Conservation (phyloP, 2,888 invertebrate genomes). For the Heliconius sara region DNA sequence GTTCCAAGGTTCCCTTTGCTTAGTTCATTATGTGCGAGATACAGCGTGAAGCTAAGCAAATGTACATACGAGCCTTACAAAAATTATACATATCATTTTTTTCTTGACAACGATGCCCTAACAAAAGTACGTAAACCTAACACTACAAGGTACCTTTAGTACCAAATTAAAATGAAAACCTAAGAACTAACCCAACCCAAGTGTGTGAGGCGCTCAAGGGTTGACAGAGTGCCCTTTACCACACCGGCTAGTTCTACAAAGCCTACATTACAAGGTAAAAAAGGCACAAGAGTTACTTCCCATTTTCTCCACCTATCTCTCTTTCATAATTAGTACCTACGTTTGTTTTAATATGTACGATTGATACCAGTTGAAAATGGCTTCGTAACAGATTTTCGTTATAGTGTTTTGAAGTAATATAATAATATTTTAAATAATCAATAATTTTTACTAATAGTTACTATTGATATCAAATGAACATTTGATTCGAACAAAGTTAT, state of each 20-base stretch:
- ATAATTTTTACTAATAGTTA: no score
- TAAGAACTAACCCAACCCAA: constrained; percentile 29
- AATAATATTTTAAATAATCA: no score
- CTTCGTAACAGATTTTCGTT: not conserved
- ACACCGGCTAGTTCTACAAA: constrained; percentile 19
- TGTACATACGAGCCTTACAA: not conserved
- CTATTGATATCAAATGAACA: no score
- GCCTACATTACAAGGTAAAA: constrained; percentile 31
- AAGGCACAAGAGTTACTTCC: constrained; percentile 16
- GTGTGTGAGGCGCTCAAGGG: constrained; percentile 29
- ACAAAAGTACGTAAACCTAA: not conserved
- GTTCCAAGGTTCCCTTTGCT: no score
- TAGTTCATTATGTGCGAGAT: no score
- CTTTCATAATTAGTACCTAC: constrained; percentile 7
- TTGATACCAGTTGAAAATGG: not conserved
- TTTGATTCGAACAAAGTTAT: no score
- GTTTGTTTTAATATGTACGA: not conserved
- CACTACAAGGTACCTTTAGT: not conserved
- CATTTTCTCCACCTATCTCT: constrained; percentile 2
- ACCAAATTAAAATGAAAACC: constrained; percentile 41
- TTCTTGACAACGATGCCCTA: not conserved
- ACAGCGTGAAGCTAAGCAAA: no score
- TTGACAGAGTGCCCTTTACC: constrained; percentile 36
- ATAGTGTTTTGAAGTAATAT: no score
- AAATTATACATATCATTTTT: not conserved